Conservation (phyloP, 2,113 vertebrate genomes). For the Oxygymnocypris stewartii region DNA sequence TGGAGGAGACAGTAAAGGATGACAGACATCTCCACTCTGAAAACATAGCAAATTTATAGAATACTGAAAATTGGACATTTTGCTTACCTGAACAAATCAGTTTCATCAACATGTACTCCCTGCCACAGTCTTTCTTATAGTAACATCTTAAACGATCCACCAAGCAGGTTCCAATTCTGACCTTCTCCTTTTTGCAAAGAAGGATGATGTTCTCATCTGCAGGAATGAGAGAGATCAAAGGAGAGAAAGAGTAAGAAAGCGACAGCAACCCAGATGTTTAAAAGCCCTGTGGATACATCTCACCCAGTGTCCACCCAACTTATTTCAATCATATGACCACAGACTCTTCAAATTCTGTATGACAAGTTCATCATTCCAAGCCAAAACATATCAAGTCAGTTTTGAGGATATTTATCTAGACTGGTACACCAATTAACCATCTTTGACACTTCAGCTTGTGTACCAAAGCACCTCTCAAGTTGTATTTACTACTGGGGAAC, state of each 20-base stretch:
- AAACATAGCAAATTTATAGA: neutral
- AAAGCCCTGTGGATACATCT: neutral
- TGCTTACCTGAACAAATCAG: conserved; percentile 86
- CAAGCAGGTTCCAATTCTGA: conserved; percentile 74
- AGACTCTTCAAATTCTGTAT: neutral
- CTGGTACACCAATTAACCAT: neutral
- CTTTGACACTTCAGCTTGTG: neutral
- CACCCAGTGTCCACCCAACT: neutral
- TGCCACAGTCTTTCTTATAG: conserved; percentile 75
- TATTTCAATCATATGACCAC: neutral
- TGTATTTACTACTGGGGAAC: no score
- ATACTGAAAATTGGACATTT: neutral
- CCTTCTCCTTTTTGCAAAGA: conserved; percentile 68
- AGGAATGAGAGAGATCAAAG: conserved; percentile 16
- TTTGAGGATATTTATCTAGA: neutral
- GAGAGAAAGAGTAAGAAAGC: conserved; percentile 15
- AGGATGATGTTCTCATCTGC: conserved; percentile 72
- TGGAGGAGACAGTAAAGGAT: neutral
- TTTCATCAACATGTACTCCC: conserved; percentile 87
- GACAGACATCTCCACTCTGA: neutral
- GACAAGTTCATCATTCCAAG: neutral
- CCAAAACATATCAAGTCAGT: neutral
- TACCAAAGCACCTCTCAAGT: no score
- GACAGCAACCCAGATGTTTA: conserved; percentile 35
- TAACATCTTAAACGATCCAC: conserved; percentile 76